Evolutionary conservation across 2,797 vertebrate genomes (phyloP).

Genomic region (Mionectes olivaceus): DNA sequence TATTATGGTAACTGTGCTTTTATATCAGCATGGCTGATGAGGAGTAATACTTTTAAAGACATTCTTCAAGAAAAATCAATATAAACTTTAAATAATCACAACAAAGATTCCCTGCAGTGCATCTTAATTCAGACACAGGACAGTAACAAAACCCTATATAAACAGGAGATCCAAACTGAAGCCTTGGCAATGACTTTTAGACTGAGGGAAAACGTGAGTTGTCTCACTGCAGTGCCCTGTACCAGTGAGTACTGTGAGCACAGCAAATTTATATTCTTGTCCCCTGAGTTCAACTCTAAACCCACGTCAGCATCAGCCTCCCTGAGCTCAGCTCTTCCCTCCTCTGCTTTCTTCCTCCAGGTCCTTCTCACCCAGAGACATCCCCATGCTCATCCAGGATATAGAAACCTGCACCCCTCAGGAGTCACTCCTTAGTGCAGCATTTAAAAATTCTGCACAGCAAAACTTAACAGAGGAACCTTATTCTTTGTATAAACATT

Average conservation of each 20-base stretch:
- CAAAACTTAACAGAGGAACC: not conserved
- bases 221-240: fast-evolving
- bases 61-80: constrained; percentile 22
- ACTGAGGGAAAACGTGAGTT: not conserved
- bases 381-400: not conserved
- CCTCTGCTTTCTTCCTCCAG: not conserved
- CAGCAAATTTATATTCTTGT: not conserved
- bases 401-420: not conserved
- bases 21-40: constrained; percentile 15
- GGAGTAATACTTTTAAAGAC: constrained; percentile 48
- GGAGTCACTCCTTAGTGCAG: not conserved
- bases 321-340: not conserved
- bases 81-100: constrained; percentile 2
- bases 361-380: not conserved
- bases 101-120: not conserved
- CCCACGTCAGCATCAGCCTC: not conserved
- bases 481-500: not conserved
- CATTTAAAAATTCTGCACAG: not conserved
- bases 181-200: not conserved
- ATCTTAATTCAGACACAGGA: not conserved
- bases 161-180: not conserved
- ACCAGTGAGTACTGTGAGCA: not conserved
- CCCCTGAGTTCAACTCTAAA: not conserved
- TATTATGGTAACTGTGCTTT: constrained; percentile 48
- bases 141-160: not conserved